Evolutionary conservation across 2,113 vertebrate species (phyloP).

Genomic region (Dasyornis broadbenti): DNA sequence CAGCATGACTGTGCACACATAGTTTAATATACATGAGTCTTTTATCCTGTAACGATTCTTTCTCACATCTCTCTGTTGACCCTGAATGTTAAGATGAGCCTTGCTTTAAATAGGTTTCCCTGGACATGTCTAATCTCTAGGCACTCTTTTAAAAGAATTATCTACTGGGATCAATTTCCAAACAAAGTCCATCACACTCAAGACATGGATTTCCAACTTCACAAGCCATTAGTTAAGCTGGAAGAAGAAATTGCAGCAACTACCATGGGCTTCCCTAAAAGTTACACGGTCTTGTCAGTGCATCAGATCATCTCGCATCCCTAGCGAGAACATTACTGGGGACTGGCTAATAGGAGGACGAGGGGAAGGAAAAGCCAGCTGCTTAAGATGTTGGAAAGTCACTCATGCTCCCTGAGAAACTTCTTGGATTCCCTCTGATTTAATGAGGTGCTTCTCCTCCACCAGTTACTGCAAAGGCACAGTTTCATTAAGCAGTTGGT

Average conservation of each 20-base stretch:
- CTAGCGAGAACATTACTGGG: neutral
- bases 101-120: constrained; percentile 11
- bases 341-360: neutral
- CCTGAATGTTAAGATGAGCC: neutral
- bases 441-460: neutral
- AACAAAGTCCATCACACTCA: constrained; percentile 45
- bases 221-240: constrained; percentile 53
- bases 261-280: neutral
- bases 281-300: neutral
- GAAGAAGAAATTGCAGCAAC: constrained; percentile 48
- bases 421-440: neutral
- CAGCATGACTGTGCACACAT: neutral
- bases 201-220: neutral
- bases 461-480: neutral
- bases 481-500: neutral
- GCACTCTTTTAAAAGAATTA: constrained; percentile 17
- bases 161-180: constrained; percentile 41
- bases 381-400: neutral
- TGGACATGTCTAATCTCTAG: neutral
- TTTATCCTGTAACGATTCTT: neutral
- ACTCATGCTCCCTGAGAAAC: neutral
- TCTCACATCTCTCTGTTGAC: neutral
- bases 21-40: neutral
- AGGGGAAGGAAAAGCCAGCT: neutral
- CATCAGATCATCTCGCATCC: neutral